Evolutionary conservation across 2,797 vertebrate species (phyloP).

Genomic region (Naso thynnoides): DNA sequence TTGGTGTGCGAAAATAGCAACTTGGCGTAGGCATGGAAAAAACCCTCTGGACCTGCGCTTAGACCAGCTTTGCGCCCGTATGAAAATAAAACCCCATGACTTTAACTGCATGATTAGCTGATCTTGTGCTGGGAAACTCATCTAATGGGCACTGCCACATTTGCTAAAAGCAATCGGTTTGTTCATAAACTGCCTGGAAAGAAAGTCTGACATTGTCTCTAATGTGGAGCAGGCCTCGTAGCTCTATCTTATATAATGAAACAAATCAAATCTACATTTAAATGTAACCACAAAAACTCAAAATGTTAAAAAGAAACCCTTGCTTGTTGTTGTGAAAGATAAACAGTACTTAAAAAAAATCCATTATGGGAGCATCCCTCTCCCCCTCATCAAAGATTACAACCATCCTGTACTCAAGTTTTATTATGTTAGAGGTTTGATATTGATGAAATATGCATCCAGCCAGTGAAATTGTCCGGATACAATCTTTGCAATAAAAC

Average conservation of each 20-base stretch:
- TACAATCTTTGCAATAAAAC: constrained; percentile 9
- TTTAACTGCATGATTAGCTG: too few relatives aligned
- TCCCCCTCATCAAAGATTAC: not conserved
- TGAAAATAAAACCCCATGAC: too few relatives aligned
- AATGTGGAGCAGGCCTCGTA: not conserved
- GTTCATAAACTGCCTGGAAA: not conserved
- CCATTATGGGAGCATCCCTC: not conserved
- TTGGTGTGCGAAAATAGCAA: too few relatives aligned
- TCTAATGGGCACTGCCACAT: too few relatives aligned
- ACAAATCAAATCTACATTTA: not conserved
- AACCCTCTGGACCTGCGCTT: too few relatives aligned
- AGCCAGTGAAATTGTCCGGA: constrained; percentile 22
- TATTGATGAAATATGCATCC: not conserved
- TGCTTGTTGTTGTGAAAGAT: not conserved
- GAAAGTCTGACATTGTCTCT: not conserved
- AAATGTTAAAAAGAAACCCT: not conserved
- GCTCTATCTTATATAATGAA: not conserved
- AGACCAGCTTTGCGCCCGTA: too few relatives aligned
- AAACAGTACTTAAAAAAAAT: not conserved
- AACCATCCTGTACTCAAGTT: not conserved
- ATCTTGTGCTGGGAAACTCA: too few relatives aligned
- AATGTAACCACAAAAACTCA: too few relatives aligned
- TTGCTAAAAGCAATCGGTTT: not conserved
- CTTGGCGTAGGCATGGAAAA: too few relatives aligned
- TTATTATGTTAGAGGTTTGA: not conserved